Evolutionary conservation across 2,797 vertebrate species (phyloP).

Genomic region (Fundulus diaphanus): DNA sequence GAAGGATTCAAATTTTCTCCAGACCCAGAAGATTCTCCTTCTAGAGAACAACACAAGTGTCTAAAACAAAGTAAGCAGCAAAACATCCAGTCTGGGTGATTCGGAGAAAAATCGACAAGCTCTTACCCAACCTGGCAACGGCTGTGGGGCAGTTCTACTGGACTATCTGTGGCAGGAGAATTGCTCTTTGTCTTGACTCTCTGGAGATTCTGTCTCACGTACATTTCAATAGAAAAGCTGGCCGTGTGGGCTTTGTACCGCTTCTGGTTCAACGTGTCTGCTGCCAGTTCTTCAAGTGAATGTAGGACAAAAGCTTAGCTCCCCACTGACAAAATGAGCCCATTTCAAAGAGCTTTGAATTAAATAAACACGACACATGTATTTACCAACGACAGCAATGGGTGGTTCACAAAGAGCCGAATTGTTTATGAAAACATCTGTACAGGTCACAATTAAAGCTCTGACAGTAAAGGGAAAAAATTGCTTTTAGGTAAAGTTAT

Average conservation of each 20-base stretch:
- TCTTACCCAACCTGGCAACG: conserved; percentile 10
- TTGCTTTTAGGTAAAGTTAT: neutral
- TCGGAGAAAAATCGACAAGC: conserved; percentile 15
- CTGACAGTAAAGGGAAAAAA: neutral
- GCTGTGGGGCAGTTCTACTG: conserved; percentile 5
- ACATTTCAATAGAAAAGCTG: conserved; percentile 2
- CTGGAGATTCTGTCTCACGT: conserved; percentile 6
- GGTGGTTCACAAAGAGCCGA: neutral
- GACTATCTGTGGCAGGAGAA: neutral
- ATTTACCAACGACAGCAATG: neutral
- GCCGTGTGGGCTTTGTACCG: conserved; percentile 1
- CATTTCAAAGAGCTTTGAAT: conserved; percentile 12
- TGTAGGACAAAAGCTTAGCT: conserved; percentile 1
- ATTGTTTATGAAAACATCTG: conserved; percentile 1
- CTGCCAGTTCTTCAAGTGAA: conserved; percentile 8
- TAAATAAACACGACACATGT: neutral
- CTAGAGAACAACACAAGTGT: conserved; percentile 17
- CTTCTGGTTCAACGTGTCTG: neutral
- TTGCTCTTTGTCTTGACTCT: neutral
- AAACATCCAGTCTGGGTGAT: conserved; percentile 15
- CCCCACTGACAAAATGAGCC: conserved; percentile 12
- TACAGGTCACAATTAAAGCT: neutral
- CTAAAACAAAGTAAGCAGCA: conserved; percentile 16
- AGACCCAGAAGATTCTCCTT: conserved; percentile 19
- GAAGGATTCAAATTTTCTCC: conserved; percentile 37